These are phyloP conservation scores for Lampropteryx suffumata DNA, from an alignment of 2,888 invertebrate genomes.

Conservation along the genomic window DNA sequence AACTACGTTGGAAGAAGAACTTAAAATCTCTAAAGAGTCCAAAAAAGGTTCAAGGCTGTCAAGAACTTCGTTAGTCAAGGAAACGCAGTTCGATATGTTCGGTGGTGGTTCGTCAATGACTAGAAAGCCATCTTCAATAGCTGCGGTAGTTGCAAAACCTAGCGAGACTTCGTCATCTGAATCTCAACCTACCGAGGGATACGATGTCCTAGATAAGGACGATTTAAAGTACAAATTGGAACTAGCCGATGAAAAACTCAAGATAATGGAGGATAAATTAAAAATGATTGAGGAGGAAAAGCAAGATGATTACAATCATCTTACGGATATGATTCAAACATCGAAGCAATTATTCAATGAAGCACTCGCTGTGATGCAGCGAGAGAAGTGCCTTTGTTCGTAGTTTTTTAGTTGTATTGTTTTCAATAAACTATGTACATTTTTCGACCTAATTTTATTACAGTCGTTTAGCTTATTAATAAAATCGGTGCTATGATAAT, in stretches of 20 bases:
- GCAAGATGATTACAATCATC: conserved; percentile 79
- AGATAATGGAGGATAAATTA: conserved; percentile 84
- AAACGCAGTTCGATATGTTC: conserved; percentile 39
- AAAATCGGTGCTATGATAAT: no score
- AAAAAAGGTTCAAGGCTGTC: conserved; percentile 57
- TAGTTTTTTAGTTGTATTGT: conserved; percentile 40
- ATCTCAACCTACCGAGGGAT: conserved; percentile 45
- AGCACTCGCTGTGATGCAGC: conserved; percentile 71
- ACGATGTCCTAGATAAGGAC: conserved; percentile 63
- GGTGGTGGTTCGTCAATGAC: conserved; percentile 39
- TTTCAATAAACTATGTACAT: conserved; percentile 27
- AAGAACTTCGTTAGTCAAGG: conserved; percentile 51
- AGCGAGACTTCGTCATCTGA: conserved; percentile 56
- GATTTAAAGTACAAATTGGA: conserved; percentile 78
- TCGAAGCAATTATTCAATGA: conserved; percentile 82
- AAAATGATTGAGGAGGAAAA: conserved; percentile 85
- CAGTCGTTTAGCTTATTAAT: no score
- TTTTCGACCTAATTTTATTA: not conserved
- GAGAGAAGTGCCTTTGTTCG: conserved; percentile 68
- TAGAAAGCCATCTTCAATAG: conserved; percentile 55
- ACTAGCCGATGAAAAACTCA: conserved; percentile 85
- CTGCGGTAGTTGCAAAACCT: conserved; percentile 51
- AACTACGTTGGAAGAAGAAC: conserved; percentile 52
- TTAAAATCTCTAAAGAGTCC: conserved; percentile 50
- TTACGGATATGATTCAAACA: conserved; percentile 82